Evolutionary conservation across 1,140 invertebrate species (phyloP).

Genomic region (Ptiloglossa arizonensis): DNA sequence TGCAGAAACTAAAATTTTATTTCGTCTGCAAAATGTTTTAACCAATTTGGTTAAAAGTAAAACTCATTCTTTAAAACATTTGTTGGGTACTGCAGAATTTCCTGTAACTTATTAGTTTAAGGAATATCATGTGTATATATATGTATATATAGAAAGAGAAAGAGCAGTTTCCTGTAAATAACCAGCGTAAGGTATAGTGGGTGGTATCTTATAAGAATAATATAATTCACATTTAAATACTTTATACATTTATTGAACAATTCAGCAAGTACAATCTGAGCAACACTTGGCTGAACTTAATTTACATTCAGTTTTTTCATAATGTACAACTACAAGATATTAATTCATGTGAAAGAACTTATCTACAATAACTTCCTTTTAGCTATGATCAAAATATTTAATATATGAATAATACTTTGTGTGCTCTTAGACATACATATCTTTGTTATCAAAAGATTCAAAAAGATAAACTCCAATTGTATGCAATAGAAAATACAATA

Average conservation of each 20-base stretch:
- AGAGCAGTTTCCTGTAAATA: constrained; percentile 21
- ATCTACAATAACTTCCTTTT: background rate
- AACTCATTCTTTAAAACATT: background rate
- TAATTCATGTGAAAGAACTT: background rate
- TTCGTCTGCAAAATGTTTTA: background rate
- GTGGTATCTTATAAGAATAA: constrained; percentile 46
- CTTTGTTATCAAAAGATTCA: background rate
- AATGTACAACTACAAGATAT: background rate
- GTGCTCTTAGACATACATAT: background rate
- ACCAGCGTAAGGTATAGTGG: constrained; percentile 30
- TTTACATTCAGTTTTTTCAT: constrained; percentile 13
- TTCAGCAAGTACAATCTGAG: constrained; percentile 49
- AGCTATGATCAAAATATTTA: background rate
- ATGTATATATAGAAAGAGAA: too few relatives aligned
- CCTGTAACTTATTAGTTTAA: background rate
- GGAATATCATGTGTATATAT: too few relatives aligned
- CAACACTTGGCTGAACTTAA: constrained; percentile 8
- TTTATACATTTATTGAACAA: constrained; percentile 58
- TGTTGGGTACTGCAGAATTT: background rate
- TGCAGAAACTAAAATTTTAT: background rate
- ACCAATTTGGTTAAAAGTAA: background rate
- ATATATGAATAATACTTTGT: background rate
- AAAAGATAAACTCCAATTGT: background rate
- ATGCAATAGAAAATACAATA: background rate
- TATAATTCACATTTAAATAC: constrained; percentile 38